phyloP scores from a whole-genome alignment of 2,888 invertebrate genomes.

The Argyresthia goedartella region DNA sequence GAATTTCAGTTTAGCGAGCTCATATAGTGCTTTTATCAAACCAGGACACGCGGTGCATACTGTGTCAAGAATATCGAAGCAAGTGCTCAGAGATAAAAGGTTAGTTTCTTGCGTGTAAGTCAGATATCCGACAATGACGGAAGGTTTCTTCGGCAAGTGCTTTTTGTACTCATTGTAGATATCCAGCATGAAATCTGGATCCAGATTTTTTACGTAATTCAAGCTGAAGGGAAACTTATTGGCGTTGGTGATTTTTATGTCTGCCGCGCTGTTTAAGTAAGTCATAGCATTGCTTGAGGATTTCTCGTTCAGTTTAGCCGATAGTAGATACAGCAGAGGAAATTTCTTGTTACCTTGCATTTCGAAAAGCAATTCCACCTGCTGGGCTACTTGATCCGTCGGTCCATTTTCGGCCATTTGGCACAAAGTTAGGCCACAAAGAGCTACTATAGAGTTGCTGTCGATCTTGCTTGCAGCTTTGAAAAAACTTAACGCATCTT shows the following conservation, averaged over 20 bases:
- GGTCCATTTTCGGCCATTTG: slow-evolving; percentile 81
- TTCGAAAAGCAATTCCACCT: slow-evolving; percentile 88
- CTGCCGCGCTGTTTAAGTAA: slow-evolving; percentile 74
- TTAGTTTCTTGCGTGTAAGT: slow-evolving; percentile 55
- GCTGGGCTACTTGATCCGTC: slow-evolving; percentile 82
- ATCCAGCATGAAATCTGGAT: slow-evolving; percentile 89
- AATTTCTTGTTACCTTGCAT: slow-evolving; percentile 78
- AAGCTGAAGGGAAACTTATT: slow-evolving; percentile 77
- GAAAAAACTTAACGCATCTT: slow-evolving; percentile 85
- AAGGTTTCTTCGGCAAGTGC: slow-evolving; percentile 76
- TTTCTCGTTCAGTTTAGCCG: slow-evolving; percentile 73
- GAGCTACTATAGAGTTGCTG: slow-evolving; percentile 83
- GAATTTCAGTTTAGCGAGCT: slow-evolving; percentile 85
- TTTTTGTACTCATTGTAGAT: slow-evolving; percentile 82
- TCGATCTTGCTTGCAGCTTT: slow-evolving; percentile 87
- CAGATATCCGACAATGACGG: slow-evolving; percentile 54
- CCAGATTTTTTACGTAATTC: slow-evolving; percentile 79
- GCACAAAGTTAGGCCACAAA: slow-evolving; percentile 86
- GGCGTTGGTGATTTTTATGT: slow-evolving; percentile 48
- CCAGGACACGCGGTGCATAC: slow-evolving; percentile 88
- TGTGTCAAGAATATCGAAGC: slow-evolving; percentile 76
- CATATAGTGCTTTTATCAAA: slow-evolving; percentile 74
- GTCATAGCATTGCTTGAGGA: slow-evolving; percentile 67
- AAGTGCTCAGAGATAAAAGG: slow-evolving; percentile 62
- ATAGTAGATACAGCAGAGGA: slow-evolving; percentile 77